Base-by-base conservation (phyloP, 2,797 vertebrate genomes). In the Sorex maritimensis region DNA sequence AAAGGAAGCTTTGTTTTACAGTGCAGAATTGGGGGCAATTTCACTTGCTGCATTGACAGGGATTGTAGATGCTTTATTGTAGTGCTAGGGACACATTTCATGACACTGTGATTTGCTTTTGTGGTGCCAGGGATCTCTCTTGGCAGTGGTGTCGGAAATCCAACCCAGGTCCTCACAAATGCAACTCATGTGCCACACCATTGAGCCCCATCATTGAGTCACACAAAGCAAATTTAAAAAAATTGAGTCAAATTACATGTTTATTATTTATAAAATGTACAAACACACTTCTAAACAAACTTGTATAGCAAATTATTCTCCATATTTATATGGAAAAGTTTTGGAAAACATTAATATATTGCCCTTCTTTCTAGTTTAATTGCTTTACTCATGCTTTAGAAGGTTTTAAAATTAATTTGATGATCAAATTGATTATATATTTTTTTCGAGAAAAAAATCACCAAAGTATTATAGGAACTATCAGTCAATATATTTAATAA, bases 201-300 rank as follows among this genome's bases (percentile, higher is more conserved):
- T 9, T 52, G 49, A 44, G 49, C 10, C 49, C 13, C 49, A 52
- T 9, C 49, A 6, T 52, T 52, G 49, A 14, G 49, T 52, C 49
- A 52, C 6, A 73, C 17, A 86, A 74, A 90, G 17, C 3, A 7
- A 77, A 79, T 79, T 72, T 82, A 72, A 44, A 73, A 24, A 77
- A 81, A 77, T 74, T 90, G 4, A 49, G 28, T 30, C 52, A 89
- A 84, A 24, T 82, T 88, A 91, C 78, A 65, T 69, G 90, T 63
- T 1, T 3, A 7, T 83, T 77, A 84, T 81, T 52, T n/a, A 81
- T 49, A 74, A 81, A n/a, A 38, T 92, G 7, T 38, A 11, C n/a
- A 81, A 11, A 30, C 49, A 19, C 19, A 23, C 73, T 88, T 81
- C 28, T 19, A 72, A 74, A 73, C 9, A 52, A 11, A 68, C 23